Base-by-base conservation (phyloP, 1,140 invertebrate species). In the Zelostemma sp. region DNA sequence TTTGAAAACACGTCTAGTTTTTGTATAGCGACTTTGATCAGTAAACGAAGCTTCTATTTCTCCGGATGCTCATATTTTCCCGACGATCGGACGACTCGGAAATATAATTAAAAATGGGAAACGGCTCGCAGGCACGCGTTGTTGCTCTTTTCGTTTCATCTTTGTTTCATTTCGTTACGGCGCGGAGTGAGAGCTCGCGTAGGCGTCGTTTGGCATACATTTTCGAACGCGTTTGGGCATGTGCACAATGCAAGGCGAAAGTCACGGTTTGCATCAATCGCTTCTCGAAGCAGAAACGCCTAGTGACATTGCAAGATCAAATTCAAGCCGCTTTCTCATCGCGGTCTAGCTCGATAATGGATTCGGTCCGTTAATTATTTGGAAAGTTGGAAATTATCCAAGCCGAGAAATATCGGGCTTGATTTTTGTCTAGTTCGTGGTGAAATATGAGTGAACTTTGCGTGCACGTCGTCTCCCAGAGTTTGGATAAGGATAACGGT, bases 391-490 rank as follows among this genome's bases (percentile, higher is more conserved):
- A 38, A 38, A 38, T 25, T 25, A 25, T 25, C 21, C 8, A 4
- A 8, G 21, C 21, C 21, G 21, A 25, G 21, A 25, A 25, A 25
- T 8, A 25, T 25, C 21, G 21, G 21, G 21, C 21, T n/a, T n/a
- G n/a, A n/a, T n/a, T n/a, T n/a, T n/a, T n/a, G n/a, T n/a, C n/a
- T n/a, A n/a, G n/a, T n/a, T n/a, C n/a, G n/a, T n/a, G n/a, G n/a
- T n/a, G n/a, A n/a, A n/a, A n/a, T n/a, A n/a, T n/a, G n/a, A n/a
- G n/a, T n/a, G n/a, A n/a, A n/a, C n/a, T n/a, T n/a, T n/a, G n/a
- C n/a, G n/a, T n/a, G n/a, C n/a, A 53, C 55, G 48, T 65, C 54
- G 54, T 53, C 43, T 65, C 21, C 43, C 48, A 49, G n/a, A 56
- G 50, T 45, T 38, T 41, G 38, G 58, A 61, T 53, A 61, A 53